phyloP scores from a whole-genome alignment of 2,888 invertebrate species.

The Drosophila pegasa region DNA sequence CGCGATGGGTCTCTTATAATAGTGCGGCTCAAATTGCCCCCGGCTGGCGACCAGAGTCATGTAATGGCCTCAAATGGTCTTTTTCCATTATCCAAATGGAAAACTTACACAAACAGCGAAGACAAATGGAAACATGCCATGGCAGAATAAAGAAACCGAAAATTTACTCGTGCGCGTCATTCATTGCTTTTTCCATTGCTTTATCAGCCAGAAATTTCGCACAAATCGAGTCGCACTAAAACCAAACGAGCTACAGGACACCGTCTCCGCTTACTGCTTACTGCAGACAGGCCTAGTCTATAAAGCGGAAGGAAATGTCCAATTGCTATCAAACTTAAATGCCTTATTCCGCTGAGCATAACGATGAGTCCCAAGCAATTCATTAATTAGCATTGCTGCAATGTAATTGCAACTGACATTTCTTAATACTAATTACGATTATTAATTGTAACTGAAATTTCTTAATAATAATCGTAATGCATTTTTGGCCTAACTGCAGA shows the following conservation, averaged over 20 bases:
- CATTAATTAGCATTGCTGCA: conserved; percentile 62
- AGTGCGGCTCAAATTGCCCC: conserved; percentile 74
- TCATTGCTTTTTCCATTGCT: conserved; percentile 76
- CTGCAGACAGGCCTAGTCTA: not conserved
- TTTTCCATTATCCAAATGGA: conserved; percentile 84
- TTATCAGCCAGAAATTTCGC: conserved; percentile 80
- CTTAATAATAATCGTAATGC: too few relatives aligned
- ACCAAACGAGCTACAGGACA: conserved; percentile 47
- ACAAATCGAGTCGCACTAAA: conserved; percentile 67
- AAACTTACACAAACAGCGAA: conserved; percentile 79
- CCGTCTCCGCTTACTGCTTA: not conserved
- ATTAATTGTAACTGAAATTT: not conserved
- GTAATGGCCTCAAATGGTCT: conserved; percentile 82
- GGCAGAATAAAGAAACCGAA: conserved; percentile 63
- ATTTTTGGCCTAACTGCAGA: not conserved
- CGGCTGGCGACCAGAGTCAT: conserved; percentile 49
- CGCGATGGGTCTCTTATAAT: conserved; percentile 60
- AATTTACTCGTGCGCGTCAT: conserved; percentile 80
- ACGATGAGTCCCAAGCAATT: conserved; percentile 10
- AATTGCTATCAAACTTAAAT: conserved; percentile 34
- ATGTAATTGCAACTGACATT: not conserved
- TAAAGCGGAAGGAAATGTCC: conserved; percentile 10
- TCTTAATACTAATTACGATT: too few relatives aligned
- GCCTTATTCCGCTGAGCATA: conserved; percentile 38
- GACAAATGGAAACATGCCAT: conserved; percentile 63